phyloP scores from a whole-genome alignment of 2,113 vertebrate species.

The Rhineura floridana region DNA sequence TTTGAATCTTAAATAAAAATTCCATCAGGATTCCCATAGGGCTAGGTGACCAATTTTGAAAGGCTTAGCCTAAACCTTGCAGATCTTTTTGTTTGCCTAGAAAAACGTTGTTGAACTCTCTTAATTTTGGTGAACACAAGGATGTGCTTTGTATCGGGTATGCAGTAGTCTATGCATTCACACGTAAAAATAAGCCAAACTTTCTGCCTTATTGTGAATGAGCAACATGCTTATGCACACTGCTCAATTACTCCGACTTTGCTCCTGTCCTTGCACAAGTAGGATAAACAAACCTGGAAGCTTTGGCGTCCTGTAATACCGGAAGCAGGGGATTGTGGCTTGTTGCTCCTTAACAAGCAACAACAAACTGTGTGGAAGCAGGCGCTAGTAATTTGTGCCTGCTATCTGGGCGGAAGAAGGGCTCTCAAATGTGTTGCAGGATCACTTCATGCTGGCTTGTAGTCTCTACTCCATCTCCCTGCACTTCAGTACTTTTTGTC shows the following conservation, averaged over 20 bases:
- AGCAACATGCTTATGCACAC: too few relatives aligned
- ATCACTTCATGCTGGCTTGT: not conserved
- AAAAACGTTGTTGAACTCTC: not conserved
- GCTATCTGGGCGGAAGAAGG: not conserved
- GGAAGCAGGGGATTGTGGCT: too few relatives aligned
- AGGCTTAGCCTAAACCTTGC: not conserved
- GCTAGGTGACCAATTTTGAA: not conserved
- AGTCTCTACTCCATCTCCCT: not conserved
- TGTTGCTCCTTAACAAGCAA: too few relatives aligned
- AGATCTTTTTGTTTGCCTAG: not conserved
- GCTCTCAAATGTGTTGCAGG: not conserved
- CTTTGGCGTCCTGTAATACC: too few relatives aligned
- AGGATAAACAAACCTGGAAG: too few relatives aligned
- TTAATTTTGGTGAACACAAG: not conserved
- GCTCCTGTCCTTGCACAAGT: too few relatives aligned
- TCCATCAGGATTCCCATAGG: not conserved
- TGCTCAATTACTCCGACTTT: too few relatives aligned
- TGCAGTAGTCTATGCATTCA: not conserved
- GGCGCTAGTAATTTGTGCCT: not conserved
- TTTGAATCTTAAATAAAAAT: not conserved
- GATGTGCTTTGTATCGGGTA: not conserved
- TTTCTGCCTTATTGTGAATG: too few relatives aligned
- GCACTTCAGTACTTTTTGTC: not conserved
- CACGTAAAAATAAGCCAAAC: too few relatives aligned
- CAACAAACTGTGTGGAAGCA: too few relatives aligned